Base-by-base conservation (phyloP, 2,113 vertebrate genomes). In the Corvus hawaiiensis region DNA sequence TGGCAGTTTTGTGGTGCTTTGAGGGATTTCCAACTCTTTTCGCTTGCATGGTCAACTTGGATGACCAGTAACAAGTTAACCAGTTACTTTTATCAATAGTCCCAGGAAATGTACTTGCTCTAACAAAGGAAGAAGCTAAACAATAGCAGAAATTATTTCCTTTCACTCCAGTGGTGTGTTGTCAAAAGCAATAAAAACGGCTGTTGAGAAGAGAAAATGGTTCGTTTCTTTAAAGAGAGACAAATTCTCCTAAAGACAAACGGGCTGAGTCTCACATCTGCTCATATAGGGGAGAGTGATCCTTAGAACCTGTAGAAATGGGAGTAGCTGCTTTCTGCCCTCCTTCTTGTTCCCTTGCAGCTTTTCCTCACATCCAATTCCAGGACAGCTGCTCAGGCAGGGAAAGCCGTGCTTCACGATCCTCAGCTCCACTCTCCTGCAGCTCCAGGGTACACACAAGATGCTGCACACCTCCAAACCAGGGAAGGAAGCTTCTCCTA, bases 371-470 rank as follows among this genome's bases (percentile, higher is more conserved):
- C 46, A 14, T 46, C 58, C 58, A 58, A 0, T 43, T 79, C 63
- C 82, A 83, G 79, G 23, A 59, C 33, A 77, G 51, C 67, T 80
- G 75, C 87, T 77, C 37, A 0, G 44, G 30, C 46, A 66, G 48
- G 64, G 84, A 62, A 83, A 59, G 41, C 41, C 0, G 0, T 35
- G 17, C 39, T 66, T 59, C 11, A 3, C 0, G 1, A 24, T 21
- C 4, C n/a, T 87, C 76, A 46, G 61, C 68, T 48, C 44, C 21
- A 0, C 39, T 39, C 30, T 67, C 26, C 84, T 51, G 51, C 56
- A 44, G 41, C 44, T 66, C 33, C 46, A 33, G 44, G 52, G 23
- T 22, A 13, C 43, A 4, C 64, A 10, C 16, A 14, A 49, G 28
- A n/a, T 81, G 46, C 84, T 93, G 55, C 35, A 56, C 41, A 6